Percentiles rank a stretch among this genome's conserved stretches.
These are phyloP conservation scores for Tamias sibiricus DNA, from an alignment of 2,113 vertebrate species.

Conservation along the genomic window DNA sequence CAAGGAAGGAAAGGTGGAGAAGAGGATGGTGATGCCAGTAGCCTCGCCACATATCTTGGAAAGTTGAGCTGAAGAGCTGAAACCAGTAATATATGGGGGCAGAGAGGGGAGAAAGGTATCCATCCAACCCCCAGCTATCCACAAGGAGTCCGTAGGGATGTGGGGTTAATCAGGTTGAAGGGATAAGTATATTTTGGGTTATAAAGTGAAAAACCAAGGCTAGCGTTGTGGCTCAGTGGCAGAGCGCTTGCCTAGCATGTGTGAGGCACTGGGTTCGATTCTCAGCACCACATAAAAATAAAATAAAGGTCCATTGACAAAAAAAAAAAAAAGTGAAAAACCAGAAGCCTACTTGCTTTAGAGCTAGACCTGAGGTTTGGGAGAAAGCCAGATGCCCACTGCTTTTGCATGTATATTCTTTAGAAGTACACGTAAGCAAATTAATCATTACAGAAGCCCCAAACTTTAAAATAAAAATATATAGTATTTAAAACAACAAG, in stretches of 20 bases:
- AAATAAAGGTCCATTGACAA: no score
- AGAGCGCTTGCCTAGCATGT: no score
- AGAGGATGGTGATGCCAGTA: neutral
- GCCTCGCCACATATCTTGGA: neutral
- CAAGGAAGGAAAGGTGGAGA: neutral
- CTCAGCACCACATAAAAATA: no score
- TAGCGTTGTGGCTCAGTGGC: no score
- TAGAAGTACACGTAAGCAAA: neutral
- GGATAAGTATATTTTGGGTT: neutral
- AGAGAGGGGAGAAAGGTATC: accelerated
- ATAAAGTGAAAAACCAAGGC: neutral
- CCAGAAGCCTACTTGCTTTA: neutral
- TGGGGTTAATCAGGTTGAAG: neutral
- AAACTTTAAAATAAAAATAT: neutral
- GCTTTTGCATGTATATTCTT: neutral
- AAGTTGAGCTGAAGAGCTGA: neutral
- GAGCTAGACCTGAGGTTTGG: neutral
- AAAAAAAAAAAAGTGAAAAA: neutral
- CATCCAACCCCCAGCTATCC: neutral
- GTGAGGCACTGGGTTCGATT: no score
- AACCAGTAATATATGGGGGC: neutral
- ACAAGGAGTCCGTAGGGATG: neutral
- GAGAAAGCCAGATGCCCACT: neutral
- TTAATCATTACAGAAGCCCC: neutral
- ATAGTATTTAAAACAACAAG: neutral